Evolutionary conservation across 1,140 invertebrate species (phyloP).

Genomic region (Centruroides sculpturatus): DNA sequence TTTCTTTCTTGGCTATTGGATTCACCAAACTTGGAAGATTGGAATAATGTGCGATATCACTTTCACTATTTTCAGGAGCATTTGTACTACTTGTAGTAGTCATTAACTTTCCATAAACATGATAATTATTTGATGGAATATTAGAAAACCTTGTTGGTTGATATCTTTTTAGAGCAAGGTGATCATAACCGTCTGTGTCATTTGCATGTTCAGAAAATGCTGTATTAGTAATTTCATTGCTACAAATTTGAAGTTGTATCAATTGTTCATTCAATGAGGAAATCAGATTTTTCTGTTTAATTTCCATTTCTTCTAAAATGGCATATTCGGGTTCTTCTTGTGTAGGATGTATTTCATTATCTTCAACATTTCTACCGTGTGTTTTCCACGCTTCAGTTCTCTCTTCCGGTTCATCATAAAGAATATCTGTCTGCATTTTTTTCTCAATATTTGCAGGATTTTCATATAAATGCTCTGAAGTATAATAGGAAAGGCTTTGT

Average conservation of each 20-base stretch:
- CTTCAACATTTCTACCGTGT: background rate
- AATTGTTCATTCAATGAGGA: too few species aligned
- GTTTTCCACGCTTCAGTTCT: background rate
- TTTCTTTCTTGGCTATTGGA: too few species aligned
- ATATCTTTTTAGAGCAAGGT: background rate
- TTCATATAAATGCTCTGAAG: too few species aligned
- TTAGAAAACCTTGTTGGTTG: background rate
- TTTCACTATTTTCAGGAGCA: background rate
- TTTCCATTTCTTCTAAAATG: background rate
- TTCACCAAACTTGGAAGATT: too few species aligned
- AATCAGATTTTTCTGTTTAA: background rate
- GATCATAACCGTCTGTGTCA: background rate
- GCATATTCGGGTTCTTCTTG: background rate
- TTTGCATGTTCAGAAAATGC: too few species aligned
- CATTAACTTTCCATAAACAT: slow-evolving; percentile 8
- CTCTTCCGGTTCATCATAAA: background rate
- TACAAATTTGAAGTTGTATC: too few species aligned
- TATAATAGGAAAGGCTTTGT: too few species aligned
- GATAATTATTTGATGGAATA: background rate
- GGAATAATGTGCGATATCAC: too few species aligned
- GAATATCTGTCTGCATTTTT: background rate
- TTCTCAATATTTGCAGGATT: background rate
- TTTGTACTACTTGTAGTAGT: background rate
- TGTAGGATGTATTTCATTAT: background rate
- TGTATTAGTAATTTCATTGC: too few species aligned